Evolutionary conservation across 2,797 vertebrate species (phyloP), one percentile per base, ranked within the genome.

Genomic region (Muscicapa comitata): DNA sequence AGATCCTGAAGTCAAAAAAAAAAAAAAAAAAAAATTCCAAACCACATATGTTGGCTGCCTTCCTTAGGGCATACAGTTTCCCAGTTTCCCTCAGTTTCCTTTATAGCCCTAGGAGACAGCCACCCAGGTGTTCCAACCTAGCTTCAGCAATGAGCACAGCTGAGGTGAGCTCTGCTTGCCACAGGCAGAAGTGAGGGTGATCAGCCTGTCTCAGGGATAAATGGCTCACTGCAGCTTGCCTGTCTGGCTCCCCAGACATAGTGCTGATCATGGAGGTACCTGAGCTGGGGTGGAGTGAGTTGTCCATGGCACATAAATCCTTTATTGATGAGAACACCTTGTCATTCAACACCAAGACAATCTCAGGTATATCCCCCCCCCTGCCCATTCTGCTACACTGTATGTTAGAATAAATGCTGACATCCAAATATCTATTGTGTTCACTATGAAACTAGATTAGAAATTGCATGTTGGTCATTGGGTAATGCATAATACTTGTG

Each of bases 1-100:
- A 48, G 18, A 31, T 19, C 13, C 37, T 48, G 20, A 61, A 77
- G 40, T 9, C 48, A 43, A 58, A 53, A 26, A 11, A 48, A 28
- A 50, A 17, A 17, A 7, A 7, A 11, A 11, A 7, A 45, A 45
- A 45, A 11, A 15, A 19, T 13, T 21, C 19, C 31, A 45, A 53
- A n/a, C 2, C 19, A 38, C 13, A 0, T 3, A 16, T 9, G 2
- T 6, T 54, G 25, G 7, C 4, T 12, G 3, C 24, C 2, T 25
- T 71, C 28, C 17, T 50, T 17, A 40, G 15, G 13, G 17, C 31
- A 59, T 5, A 12, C 1, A 6, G 13, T 7, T 2, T 85, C 38
- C 42, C 1, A 6, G 13, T 7, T 2, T 85, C 38, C 42, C 21
- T 66, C 63, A 29, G 28, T 15, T 54, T 38, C 48, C 48, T 79